Conservation (phyloP, 2,113 vertebrate genomes). For the Lontra canadensis region DNA sequence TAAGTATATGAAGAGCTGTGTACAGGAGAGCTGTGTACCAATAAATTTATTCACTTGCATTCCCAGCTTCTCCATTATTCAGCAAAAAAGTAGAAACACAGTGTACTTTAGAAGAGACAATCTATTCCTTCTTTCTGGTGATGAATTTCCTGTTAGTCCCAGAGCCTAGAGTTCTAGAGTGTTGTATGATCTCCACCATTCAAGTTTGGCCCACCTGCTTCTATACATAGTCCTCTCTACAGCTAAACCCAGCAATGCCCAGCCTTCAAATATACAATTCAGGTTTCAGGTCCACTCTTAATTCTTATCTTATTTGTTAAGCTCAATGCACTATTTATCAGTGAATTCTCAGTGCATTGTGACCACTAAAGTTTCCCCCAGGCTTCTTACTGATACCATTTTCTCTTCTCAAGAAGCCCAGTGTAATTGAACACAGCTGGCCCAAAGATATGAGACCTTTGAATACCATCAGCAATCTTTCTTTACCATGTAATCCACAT, state of each 20-base stretch:
- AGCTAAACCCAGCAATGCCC: not conserved
- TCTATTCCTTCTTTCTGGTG: not conserved
- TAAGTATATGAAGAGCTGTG: not conserved
- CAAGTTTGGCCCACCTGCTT: not conserved
- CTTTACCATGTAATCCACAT: constrained; percentile 50
- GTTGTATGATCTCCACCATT: accelerated
- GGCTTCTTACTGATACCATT: not conserved
- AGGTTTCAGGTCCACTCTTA: not conserved
- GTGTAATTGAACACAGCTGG: constrained; percentile 50
- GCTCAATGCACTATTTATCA: not conserved
- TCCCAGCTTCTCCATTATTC: not conserved
- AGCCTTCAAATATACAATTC: not conserved
- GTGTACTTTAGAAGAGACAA: not conserved
- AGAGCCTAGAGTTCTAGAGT: not conserved
- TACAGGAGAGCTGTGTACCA: not conserved
- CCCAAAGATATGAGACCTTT: not conserved
- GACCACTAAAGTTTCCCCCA: not conserved
- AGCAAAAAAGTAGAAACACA: not conserved
- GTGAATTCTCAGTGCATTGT: not conserved
- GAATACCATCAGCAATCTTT: constrained; percentile 47
- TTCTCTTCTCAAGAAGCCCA: not conserved
- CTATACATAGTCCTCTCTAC: not conserved
- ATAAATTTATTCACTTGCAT: not conserved
- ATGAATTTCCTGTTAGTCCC: not conserved
- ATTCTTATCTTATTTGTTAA: constrained; percentile 40